Percentiles rank a stretch among this genome's conserved stretches.
phyloP scores from a whole-genome alignment of 2,888 invertebrate species.

The Ditula angustiorana region DNA sequence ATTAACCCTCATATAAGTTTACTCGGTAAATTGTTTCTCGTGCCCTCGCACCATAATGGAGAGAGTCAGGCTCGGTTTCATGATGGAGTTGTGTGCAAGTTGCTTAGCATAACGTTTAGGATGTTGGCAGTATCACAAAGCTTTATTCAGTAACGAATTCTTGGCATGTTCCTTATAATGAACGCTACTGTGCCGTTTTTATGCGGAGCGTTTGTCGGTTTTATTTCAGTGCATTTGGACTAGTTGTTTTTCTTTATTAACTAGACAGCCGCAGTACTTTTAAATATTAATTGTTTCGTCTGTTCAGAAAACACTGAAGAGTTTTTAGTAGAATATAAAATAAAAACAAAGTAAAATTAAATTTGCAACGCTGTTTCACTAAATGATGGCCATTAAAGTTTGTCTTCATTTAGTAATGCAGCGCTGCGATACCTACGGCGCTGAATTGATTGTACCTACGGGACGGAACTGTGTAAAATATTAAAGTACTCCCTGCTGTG shows the following conservation, averaged over 20 bases:
- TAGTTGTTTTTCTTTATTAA: background rate
- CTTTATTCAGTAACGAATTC: slow-evolving; percentile 16
- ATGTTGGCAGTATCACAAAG: slow-evolving; percentile 29
- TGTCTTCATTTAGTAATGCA: background rate
- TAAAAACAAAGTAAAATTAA: background rate
- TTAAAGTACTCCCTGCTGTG: background rate
- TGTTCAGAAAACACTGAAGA: background rate
- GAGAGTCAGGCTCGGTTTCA: slow-evolving; percentile 10
- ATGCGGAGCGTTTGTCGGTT: slow-evolving; percentile 9
- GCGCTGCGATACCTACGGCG: background rate
- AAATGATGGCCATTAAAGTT: background rate
- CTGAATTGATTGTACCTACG: background rate
- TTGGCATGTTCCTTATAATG: slow-evolving; percentile 16
- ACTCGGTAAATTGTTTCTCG: slow-evolving; percentile 22
- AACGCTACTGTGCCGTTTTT: background rate
- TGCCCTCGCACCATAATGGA: background rate
- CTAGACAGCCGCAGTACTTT: background rate
- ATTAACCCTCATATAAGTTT: slow-evolving; percentile 30
- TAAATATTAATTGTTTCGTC: background rate
- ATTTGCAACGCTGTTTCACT: background rate
- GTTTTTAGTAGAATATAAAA: background rate
- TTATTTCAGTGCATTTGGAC: slow-evolving; percentile 22
- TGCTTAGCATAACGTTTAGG: slow-evolving; percentile 36
- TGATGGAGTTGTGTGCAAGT: slow-evolving; percentile 26
- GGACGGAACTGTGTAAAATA: slow-evolving; percentile 1